Base-by-base conservation (phyloP, 2,797 vertebrate species). In the Sebastes cheni region DNA sequence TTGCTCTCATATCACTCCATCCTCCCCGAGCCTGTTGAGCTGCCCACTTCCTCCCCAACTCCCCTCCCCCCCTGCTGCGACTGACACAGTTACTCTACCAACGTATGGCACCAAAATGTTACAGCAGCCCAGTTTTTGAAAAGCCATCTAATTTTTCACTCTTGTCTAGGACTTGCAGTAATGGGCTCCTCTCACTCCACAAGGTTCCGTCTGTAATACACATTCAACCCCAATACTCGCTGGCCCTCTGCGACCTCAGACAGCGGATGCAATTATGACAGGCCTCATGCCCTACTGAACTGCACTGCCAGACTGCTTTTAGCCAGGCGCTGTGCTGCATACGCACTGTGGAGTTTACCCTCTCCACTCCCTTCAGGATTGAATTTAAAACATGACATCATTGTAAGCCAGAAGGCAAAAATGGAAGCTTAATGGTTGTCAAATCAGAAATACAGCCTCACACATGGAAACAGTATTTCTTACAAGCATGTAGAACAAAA, bases 131-230 rank as follows among this genome's bases (percentile, higher is more conserved):
- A 82, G 74, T 89, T 93, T 91, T 85, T 88, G 79, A 91, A 89
- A 94, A 89, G 91, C 83, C 80, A 92, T 93, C 94, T 89, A 79
- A 88, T 94, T 92, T 92, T 84, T 94, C 90, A 88, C 75, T 89
- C 86, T 78, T 91, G 86, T 89, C 82, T 85, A 75, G 75, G 86
- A 89, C 82, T 90, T 79, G 65, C 82, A 36, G 81, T 92, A 93
- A 93, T 93, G 86, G 90, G 86, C 86, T 90, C 67, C 85, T 89
- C 82, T 91, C 89, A 75, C 86, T 88, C 83, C 83, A 75, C 85
- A 77, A 82, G 79, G 84, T 89, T 92, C 86, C 89, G 88, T 83
- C 90, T 80, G 72, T 87, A 85, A 90, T 62, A 81, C 90, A 80
- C 89, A 86, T 93, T 90, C 86, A 75, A 77, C 58, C 77, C 8